Evolutionary conservation across 2,888 invertebrate genomes (phyloP).

Genomic region (Tuta absoluta): DNA sequence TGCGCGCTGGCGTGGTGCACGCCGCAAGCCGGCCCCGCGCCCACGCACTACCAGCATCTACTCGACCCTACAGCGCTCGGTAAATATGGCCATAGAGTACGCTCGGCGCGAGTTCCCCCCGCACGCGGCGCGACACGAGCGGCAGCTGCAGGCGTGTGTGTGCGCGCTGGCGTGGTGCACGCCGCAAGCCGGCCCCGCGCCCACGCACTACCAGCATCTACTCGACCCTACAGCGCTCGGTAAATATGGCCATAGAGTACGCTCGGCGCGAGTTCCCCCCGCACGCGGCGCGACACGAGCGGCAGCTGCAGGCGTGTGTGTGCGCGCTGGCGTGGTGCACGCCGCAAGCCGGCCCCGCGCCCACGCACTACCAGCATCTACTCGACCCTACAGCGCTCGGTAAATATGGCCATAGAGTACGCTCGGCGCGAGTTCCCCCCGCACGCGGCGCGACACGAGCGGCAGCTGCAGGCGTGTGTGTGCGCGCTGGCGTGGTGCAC

Average conservation of each 20-base stretch:
- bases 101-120: constrained; percentile 86
- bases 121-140: constrained; percentile 73
- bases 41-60: constrained; percentile 58
- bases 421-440: too few relatives aligned
- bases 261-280: too few relatives aligned
- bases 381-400: constrained; percentile 58
- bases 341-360: constrained; percentile 60
- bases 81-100: constrained; percentile 52
- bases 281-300: too few relatives aligned
- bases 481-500: constrained; percentile 75
- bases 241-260: constrained; percentile 52
- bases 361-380: constrained; percentile 58
- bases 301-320: constrained; percentile 71
- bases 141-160: constrained; percentile 69
- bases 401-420: too few relatives aligned
- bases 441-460: too few relatives aligned
- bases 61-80: constrained; percentile 58
- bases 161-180: constrained; percentile 75
- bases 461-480: constrained; percentile 71
- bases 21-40: constrained; percentile 57
- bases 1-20: constrained; percentile 75
- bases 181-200: constrained; percentile 57
- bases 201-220: constrained; percentile 58
- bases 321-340: constrained; percentile 75
- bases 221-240: constrained; percentile 58